Percentiles rank a stretch among this genome's conserved stretches.
Evolutionary conservation across 2,888 invertebrate species (phyloP).

Genomic region (Malthinus seriepunctatus): DNA sequence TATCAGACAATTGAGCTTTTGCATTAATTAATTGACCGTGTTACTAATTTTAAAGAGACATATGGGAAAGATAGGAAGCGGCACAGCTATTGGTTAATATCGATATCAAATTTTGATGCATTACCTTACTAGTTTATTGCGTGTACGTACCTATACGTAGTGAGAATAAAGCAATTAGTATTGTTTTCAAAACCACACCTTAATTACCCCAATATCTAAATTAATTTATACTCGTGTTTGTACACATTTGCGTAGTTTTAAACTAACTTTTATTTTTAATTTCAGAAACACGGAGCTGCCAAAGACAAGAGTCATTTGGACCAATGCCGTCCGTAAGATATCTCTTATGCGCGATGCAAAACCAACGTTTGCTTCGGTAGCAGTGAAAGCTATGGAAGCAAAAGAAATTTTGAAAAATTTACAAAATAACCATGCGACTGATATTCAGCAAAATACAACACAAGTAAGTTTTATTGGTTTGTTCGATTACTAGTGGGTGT

Average conservation of each 20-base stretch:
- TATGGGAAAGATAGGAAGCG: constrained; percentile 16
- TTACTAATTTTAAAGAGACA: constrained; percentile 11
- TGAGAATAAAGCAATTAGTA: constrained; percentile 1
- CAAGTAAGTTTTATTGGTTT: neutral
- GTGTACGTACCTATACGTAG: neutral
- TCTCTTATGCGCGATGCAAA: constrained; percentile 42
- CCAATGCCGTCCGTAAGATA: constrained; percentile 45
- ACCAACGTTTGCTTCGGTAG: constrained; percentile 44
- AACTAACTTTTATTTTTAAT: neutral
- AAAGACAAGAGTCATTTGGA: constrained; percentile 43
- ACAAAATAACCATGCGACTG: constrained; percentile 11
- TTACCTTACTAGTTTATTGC: constrained; percentile 1
- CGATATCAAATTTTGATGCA: constrained; percentile 13
- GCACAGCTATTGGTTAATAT: constrained; percentile 12
- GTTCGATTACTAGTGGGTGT: no score
- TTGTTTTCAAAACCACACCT: constrained; percentile 4
- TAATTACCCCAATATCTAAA: constrained; percentile 2
- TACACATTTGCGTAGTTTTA: neutral
- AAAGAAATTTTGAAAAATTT: constrained; percentile 33
- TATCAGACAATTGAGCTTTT: neutral
- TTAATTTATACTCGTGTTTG: constrained; percentile 7
- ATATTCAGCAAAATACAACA: constrained; percentile 8
- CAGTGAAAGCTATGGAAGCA: constrained; percentile 43
- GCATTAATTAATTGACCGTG: constrained; percentile 16
- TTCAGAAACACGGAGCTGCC: constrained; percentile 16